Conservation (phyloP, 2,888 invertebrate genomes). For the Achlya flavicornis region DNA sequence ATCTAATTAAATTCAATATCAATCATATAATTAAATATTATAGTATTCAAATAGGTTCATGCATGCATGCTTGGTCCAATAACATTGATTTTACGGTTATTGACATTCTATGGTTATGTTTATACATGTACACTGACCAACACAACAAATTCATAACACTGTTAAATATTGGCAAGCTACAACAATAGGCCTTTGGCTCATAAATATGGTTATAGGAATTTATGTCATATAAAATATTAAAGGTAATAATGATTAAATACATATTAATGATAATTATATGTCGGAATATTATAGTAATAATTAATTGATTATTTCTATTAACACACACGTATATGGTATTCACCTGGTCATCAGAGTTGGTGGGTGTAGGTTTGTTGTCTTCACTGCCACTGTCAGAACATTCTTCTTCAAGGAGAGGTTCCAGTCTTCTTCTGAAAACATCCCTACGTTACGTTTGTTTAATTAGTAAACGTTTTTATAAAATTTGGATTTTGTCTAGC, state of each 20-base stretch:
- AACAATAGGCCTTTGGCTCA: not conserved
- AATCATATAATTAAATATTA: conserved; percentile 35
- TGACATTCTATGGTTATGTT: conserved; percentile 55
- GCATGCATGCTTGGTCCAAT: conserved; percentile 67
- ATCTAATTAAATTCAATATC: conserved; percentile 36
- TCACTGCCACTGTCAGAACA: conserved; percentile 86
- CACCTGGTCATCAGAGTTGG: conserved; percentile 82
- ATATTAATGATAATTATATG: not conserved
- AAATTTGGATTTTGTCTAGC: not conserved
- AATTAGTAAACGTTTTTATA: conserved; percentile 38
- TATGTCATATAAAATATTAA: not conserved
- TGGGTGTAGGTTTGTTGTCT: conserved; percentile 77
- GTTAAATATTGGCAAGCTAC: not conserved
- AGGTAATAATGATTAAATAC: not conserved
- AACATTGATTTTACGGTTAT: conserved; percentile 47
- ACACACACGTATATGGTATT: conserved; percentile 52
- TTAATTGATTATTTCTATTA: not conserved
- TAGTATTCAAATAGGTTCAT: conserved; percentile 53
- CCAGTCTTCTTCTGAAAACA: conserved; percentile 88
- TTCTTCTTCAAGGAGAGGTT: conserved; percentile 93
- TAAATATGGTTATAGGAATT: not conserved
- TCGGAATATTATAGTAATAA: not conserved
- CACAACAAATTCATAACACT: not conserved
- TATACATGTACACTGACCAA: conserved; percentile 17
- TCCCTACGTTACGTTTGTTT: conserved; percentile 60